phyloP scores from a whole-genome alignment of 2,888 invertebrate genomes.

The Crocallis elinguaria region DNA sequence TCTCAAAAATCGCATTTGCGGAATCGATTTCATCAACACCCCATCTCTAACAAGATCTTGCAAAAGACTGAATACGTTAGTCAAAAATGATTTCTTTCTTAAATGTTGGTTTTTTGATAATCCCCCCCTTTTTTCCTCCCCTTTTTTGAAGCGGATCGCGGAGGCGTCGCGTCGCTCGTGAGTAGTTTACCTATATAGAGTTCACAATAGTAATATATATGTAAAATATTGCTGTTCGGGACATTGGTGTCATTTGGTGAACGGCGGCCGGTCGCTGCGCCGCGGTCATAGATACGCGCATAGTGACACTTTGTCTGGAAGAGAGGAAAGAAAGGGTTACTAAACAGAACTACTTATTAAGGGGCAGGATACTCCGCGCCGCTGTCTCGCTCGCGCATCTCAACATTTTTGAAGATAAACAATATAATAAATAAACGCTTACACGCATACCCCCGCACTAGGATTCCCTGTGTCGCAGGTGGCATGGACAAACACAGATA shows the following conservation, averaged over 20 bases:
- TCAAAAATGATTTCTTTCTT: not conserved
- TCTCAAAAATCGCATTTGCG: too few relatives aligned
- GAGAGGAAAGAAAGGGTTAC: not conserved
- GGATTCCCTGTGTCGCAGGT: too few relatives aligned
- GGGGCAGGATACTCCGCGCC: too few relatives aligned
- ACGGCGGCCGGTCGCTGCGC: slow-evolving; percentile 27
- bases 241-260: slow-evolving; percentile 46
- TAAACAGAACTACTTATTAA: not conserved
- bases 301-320: slow-evolving; percentile 24
- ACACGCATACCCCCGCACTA: too few relatives aligned
- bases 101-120: not conserved
- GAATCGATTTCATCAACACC: too few relatives aligned
- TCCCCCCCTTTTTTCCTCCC: not conserved
- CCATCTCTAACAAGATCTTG: too few relatives aligned
- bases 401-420: too few relatives aligned
- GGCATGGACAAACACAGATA: too few relatives aligned
- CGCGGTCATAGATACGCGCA: slow-evolving; percentile 23
- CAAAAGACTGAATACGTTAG: too few relatives aligned
- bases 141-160: slow-evolving; percentile 3
- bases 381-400: too few relatives aligned
- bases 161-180: not conserved
- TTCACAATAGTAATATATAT: slow-evolving; percentile 39
- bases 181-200: slow-evolving; percentile 26
- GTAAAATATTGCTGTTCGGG: slow-evolving; percentile 51
- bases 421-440: too few relatives aligned